Evolutionary conservation across 2,888 invertebrate species (phyloP), one percentile per base, ranked within the genome.

Genomic region (Coleophora deauratella): DNA sequence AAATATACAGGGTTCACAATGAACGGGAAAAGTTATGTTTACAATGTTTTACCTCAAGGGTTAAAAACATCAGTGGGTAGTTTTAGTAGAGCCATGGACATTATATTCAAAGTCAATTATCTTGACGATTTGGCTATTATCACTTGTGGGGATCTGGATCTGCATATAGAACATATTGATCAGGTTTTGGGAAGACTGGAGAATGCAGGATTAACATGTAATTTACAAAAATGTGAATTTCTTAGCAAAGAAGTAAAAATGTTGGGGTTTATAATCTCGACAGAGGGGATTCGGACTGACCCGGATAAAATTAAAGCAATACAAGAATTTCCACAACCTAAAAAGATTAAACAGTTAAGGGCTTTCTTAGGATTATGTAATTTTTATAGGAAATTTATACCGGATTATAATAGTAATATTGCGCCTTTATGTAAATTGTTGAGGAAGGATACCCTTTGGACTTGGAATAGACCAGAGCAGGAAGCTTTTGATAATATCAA

Each of bases 1-100:
- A 46, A 51, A 27, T 47, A 47, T 11, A 47, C 47, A 1, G 51
- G 51, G 1, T 49, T 49, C 27, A 35, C 32, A 3, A 45, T 48
- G 33, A 45, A 28, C 2, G 31, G 31, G 1, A 31, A 31, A 2
- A n/a, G 9, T 11, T 31, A 31, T 10, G 10, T 10, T 4, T 31
- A 49, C 15, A 41, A 46, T 34, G 52, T 52, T 0, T 35, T 50
- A 21, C 51, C 52, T 2, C 54, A 54, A 13, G 54, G 54, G 0
- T 27, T 51, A 6, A 54, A 51, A 34, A 50, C 50, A 0, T 46
- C 46, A 1, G 56, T 58, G 0, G 53, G 49, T 0, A 49, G 51
- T 32, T 58, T 56, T 38, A 47, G 46, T 34, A 33, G 57, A 6
- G 56, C 55, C 0, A 57, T 58, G 54, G 55, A 57, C 12, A 7